Base-by-base conservation (phyloP, 2,797 vertebrate genomes). In the Amblyraja radiata region DNA sequence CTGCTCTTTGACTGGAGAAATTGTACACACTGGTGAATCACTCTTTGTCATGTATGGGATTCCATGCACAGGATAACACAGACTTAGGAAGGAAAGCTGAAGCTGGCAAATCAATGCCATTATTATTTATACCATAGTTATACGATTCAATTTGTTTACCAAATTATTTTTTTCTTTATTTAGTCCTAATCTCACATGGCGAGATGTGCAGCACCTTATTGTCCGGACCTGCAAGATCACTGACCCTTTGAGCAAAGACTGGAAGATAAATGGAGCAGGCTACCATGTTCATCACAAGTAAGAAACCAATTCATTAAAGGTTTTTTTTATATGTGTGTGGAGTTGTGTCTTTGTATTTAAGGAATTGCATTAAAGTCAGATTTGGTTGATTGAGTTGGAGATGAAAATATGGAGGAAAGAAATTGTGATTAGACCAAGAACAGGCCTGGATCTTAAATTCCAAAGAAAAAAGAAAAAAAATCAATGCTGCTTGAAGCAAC, bases 211-310 rank as follows among this genome's bases (percentile, higher is more conserved):
- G 71, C 90, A 92, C 90, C 71, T 92, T 23, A 58, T 76, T 7
- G 90, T 92, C 76, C 68, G 71, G 54, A 92, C 90, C 23, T 46
- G 71, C 28, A 92, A 92, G 76, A 76, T 92, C 23, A 28, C 68
- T 6, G 90, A 92, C 71, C 68, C 23, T 46, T 23, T 92, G 90
- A 58, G 54, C 71, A 54, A 92, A 76, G 90, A 25, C 6, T 92
- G 90, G 90, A 92, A 76, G 36, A 92, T 92, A 74, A 92, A 92
- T 92, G 90, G 90, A 92, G 90, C 71, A 2, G 90, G 90, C 36
- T 92, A 92, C 28, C 90, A 92, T 18, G 4, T 92, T n/a, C 90
- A 92, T 13, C 90, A 92, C 90, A 92, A 92, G 90, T 92, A 92
- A 74, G 90, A 92, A 92, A 58, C 71, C 25, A 58, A 28, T 73